phyloP scores from a whole-genome alignment of 2,888 invertebrate species.

The Hirtodrosophila confusa region DNA sequence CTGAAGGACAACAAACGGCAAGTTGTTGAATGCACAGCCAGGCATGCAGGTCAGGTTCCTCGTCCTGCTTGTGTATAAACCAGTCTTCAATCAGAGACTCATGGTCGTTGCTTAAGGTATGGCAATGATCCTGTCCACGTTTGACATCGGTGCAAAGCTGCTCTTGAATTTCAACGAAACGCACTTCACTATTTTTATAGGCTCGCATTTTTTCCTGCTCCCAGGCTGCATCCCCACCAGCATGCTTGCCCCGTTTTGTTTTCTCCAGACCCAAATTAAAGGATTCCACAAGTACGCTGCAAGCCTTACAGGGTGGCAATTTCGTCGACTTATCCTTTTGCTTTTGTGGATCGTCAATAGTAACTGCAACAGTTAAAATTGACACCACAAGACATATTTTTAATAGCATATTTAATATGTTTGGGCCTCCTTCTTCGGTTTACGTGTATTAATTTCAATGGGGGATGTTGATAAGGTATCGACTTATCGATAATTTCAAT shows the following conservation, averaged over 20 bases:
- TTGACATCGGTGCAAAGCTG: constrained; percentile 90
- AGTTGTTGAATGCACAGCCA: constrained; percentile 92
- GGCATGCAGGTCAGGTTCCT: constrained; percentile 86
- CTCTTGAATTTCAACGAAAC: constrained; percentile 96
- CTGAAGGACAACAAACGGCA: constrained; percentile 92
- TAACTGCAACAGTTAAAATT: constrained; percentile 32
- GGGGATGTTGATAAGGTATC: constrained; percentile 25
- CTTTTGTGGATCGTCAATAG: constrained; percentile 59
- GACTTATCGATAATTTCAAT: background rate
- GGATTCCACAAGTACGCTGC: constrained; percentile 89
- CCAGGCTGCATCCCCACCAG: constrained; percentile 97
- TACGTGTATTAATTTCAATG: constrained; percentile 46
- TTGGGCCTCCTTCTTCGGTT: constrained; percentile 23
- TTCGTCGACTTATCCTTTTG: constrained; percentile 83
- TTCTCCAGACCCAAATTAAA: constrained; percentile 91
- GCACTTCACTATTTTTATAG: constrained; percentile 94
- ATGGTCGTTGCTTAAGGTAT: constrained; percentile 92
- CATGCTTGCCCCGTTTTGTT: constrained; percentile 94
- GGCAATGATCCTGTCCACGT: constrained; percentile 91
- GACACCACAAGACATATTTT: constrained; percentile 43
- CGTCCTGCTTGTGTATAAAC: constrained; percentile 90
- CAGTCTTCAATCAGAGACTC: constrained; percentile 94
- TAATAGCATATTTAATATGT: constrained; percentile 34
- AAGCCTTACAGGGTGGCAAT: constrained; percentile 91
- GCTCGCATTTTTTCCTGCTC: constrained; percentile 93